Evolutionary conservation across 92 coral and sea anemone genomes (phyloP).

Genomic region (Meandrina meandrites): DNA sequence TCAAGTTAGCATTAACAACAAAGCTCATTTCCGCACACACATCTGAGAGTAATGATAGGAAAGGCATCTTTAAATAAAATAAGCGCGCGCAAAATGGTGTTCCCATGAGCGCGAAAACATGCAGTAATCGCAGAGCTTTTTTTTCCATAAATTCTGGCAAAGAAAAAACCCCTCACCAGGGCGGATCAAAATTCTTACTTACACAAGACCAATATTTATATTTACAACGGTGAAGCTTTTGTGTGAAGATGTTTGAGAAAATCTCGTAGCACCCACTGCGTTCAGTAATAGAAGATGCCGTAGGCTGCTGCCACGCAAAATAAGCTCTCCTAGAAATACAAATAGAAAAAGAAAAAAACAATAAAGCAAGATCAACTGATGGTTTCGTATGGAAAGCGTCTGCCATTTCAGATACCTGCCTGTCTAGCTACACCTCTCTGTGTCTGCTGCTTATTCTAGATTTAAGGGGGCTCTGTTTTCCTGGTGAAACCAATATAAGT

Average conservation of each 20-base stretch:
- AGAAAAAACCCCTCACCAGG: neutral
- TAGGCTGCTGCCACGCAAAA: conserved; percentile 94
- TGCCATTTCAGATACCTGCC: neutral
- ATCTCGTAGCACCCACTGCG: neutral
- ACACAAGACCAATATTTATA: conserved; percentile 25
- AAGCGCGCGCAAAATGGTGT: neutral
- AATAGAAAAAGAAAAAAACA: conserved; percentile 6
- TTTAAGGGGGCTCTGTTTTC: conserved; percentile 1
- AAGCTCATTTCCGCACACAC: neutral
- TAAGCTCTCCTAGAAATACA: conserved; percentile 72
- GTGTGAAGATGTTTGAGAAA: neutral
- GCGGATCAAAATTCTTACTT: neutral
- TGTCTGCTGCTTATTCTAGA: neutral
- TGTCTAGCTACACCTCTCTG: neutral
- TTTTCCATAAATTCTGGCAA: neutral
- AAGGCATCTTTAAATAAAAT: neutral
- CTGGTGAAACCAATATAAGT: neutral
- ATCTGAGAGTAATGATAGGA: neutral
- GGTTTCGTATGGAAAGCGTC: neutral
- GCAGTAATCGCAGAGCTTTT: too few relatives aligned
- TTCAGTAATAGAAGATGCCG: conserved; percentile 88
- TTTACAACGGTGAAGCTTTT: conserved; percentile 17
- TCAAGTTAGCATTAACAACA: conserved; percentile 4
- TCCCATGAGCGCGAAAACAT: neutral
- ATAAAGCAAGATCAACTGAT: neutral